Evolutionary conservation across 1,140 invertebrate species (phyloP).

Genomic region (Drosophila pruinosa): DNA sequence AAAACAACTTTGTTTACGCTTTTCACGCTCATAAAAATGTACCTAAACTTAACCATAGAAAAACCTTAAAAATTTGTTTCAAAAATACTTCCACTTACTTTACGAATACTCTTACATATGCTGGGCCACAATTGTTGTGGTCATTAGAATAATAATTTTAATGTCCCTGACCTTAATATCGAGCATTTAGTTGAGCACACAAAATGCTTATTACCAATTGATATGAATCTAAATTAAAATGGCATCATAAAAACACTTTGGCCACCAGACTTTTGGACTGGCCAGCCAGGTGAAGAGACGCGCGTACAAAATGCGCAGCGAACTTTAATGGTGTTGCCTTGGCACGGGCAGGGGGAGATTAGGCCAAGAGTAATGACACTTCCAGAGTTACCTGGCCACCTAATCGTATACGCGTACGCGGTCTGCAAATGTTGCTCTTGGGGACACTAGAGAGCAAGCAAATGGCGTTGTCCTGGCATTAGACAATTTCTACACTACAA

Average conservation of each 20-base stretch:
- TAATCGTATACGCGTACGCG: background rate
- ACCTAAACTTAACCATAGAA: background rate
- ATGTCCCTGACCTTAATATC: constrained; percentile 58
- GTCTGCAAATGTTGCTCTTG: constrained; percentile 28
- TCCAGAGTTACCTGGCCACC: background rate
- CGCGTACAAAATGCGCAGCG: no score
- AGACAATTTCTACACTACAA: constrained; percentile 15
- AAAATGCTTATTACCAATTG: constrained; percentile 75
- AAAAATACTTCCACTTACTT: background rate
- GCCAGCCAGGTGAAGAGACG: constrained; percentile 38
- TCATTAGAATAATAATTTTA: constrained; percentile 67
- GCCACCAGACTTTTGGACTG: constrained; percentile 34
- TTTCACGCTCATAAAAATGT: background rate
- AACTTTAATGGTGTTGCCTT: background rate
- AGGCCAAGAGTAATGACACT: constrained; percentile 67
- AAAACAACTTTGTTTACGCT: constrained; percentile 64
- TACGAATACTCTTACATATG: background rate
- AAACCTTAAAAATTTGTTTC: background rate
- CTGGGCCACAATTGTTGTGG: constrained; percentile 27
- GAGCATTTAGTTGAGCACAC: constrained; percentile 45
- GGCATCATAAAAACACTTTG: constrained; percentile 72
- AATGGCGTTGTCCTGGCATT: constrained; percentile 19
- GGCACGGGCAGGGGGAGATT: constrained; percentile 21
- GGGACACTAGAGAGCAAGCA: background rate
- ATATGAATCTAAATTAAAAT: constrained; percentile 79